Conservation (phyloP, 2,797 vertebrate species). For the Petrocephalus schoutedeni region DNA sequence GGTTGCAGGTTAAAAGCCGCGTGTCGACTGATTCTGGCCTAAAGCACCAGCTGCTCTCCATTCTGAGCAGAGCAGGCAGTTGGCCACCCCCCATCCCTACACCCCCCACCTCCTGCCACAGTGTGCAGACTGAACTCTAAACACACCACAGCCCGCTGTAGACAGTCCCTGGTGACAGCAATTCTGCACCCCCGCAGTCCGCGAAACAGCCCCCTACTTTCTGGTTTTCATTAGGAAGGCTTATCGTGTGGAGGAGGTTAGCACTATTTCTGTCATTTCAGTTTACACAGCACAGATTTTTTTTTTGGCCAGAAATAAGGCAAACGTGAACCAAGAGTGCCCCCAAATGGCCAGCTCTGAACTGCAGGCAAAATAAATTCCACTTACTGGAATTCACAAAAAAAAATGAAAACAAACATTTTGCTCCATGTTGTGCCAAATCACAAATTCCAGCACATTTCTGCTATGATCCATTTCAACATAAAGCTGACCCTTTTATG, state of each 20-base stretch:
- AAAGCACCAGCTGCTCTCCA: not conserved
- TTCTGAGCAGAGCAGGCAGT: not conserved
- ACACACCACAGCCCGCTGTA: not conserved
- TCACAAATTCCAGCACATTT: not conserved
- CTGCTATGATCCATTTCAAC: not conserved
- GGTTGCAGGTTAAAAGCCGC: not conserved
- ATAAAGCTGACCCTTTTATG: not conserved
- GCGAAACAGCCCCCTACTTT: not conserved
- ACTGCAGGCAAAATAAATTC: constrained; percentile 37
- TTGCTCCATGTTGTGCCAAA: not conserved
- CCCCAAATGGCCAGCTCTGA: constrained; percentile 57
- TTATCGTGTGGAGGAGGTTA: not conserved
- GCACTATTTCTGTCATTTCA: constrained; percentile 63
- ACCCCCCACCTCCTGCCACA: not conserved
- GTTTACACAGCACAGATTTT: constrained; percentile 55
- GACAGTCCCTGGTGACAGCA: not conserved
- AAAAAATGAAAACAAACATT: not conserved
- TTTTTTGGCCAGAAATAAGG: constrained; percentile 39
- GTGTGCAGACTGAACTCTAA: not conserved
- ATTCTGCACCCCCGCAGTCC: not conserved
- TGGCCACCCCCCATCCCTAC: too few relatives aligned
- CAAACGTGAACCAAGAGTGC: constrained; percentile 62
- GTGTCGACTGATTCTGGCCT: constrained; percentile 2
- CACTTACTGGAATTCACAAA: constrained; percentile 3
- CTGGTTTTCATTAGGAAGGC: constrained; percentile 11